phyloP scores from a whole-genome alignment of 2,113 vertebrate species.

The Catagonus wagneri region DNA sequence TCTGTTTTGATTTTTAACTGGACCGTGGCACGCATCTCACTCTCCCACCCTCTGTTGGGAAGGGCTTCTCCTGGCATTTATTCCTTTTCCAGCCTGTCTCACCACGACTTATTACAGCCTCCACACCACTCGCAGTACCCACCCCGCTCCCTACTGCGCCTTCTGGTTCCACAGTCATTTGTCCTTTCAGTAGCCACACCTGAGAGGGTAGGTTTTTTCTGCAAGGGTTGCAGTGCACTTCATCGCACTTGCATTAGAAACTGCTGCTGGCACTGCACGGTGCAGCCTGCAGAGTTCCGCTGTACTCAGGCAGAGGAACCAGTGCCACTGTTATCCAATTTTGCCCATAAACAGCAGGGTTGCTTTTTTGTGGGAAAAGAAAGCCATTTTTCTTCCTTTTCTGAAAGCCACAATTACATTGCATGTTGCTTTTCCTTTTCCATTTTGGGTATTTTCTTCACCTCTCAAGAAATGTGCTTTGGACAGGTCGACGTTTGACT shows the following conservation, averaged over 20 bases:
- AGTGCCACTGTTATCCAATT: neutral
- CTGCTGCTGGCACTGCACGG: neutral
- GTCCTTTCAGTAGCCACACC: neutral
- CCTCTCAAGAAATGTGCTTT: neutral
- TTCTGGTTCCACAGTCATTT: neutral
- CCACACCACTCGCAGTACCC: neutral
- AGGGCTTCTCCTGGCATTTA: conserved; percentile 51
- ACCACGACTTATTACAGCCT: neutral
- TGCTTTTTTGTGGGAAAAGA: neutral
- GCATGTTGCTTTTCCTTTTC: neutral
- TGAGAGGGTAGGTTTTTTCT: neutral
- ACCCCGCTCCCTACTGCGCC: neutral
- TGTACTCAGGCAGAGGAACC: neutral
- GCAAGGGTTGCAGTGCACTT: neutral
- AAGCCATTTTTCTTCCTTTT: neutral
- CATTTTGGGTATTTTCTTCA: neutral
- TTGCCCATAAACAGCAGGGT: neutral
- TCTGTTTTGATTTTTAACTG: conserved; percentile 65
- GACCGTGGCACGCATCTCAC: neutral
- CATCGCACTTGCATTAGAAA: neutral
- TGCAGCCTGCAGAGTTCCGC: neutral
- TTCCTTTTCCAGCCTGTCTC: conserved; percentile 34
- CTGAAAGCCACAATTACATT: neutral
- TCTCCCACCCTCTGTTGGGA: neutral
- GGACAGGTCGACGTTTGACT: neutral